A percentile compares a stretch with the other conserved stretches of the same genome.
These are phyloP conservation scores for Phaethornis superciliosus DNA, from an alignment of 2,113 vertebrate genomes.

Conservation along the genomic window DNA sequence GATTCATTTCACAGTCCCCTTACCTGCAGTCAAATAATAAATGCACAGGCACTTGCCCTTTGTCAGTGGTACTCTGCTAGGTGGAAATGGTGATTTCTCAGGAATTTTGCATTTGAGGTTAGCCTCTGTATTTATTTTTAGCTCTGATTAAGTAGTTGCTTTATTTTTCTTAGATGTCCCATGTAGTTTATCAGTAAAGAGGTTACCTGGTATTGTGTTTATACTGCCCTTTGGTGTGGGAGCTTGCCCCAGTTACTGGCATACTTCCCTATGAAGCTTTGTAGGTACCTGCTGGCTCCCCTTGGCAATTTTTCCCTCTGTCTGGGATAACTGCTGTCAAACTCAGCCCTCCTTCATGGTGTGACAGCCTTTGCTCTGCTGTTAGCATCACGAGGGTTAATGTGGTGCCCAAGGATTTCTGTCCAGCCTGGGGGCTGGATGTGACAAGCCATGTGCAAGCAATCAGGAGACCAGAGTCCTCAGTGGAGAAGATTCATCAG, in stretches of 20 bases:
- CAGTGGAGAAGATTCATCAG: rapidly evolving
- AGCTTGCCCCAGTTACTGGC: not conserved
- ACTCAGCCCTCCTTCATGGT: not conserved
- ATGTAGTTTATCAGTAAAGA: not conserved
- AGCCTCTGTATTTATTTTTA: not conserved
- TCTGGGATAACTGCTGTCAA: not conserved
- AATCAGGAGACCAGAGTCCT: not conserved
- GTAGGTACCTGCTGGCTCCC: not conserved
- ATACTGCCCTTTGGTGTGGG: not conserved
- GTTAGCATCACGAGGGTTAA: not conserved
- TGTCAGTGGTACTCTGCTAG: not conserved
- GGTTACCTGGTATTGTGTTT: not conserved
- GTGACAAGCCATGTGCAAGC: not conserved
- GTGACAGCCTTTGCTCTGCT: not conserved
- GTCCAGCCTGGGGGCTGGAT: not conserved
- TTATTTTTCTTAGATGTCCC: not conserved
- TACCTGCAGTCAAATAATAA: not conserved
- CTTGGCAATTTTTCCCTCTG: not conserved
- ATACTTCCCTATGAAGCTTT: not conserved
- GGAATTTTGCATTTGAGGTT: not conserved
- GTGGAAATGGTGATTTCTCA: not conserved
- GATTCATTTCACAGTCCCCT: not conserved
- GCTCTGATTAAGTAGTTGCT: not conserved
- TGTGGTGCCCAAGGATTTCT: not conserved
- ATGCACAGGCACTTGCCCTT: not conserved